Percentiles rank a stretch among this genome's conserved stretches.
phyloP scores from a whole-genome alignment of 37 sponge, comb jelly and placozoan genomes.

The Hormiphora californensis region DNA sequence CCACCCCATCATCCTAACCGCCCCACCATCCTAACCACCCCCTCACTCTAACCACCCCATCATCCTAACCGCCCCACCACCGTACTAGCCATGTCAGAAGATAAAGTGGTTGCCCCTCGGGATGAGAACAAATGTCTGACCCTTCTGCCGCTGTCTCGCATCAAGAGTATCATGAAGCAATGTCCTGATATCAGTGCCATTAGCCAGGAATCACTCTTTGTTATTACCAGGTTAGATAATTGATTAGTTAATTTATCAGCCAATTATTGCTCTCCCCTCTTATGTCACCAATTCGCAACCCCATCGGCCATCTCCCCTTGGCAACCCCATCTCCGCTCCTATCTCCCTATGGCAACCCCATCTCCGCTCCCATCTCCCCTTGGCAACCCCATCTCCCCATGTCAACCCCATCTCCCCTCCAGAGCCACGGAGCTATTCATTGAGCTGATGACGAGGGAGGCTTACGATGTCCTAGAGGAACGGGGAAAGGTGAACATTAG shows the following conservation, averaged over 20 bases:
- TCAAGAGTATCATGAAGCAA: slow-evolving; percentile 32
- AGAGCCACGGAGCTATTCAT: slow-evolving; percentile 3
- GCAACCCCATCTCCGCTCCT: too few relatives aligned
- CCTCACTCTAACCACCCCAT: background rate
- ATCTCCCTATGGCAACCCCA: too few relatives aligned
- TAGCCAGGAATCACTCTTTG: slow-evolving; percentile 20
- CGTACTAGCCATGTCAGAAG: background rate
- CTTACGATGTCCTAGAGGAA: slow-evolving; percentile 32
- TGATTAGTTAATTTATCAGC: too few relatives aligned
- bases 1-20: background rate
- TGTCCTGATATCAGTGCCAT: slow-evolving; percentile 32
- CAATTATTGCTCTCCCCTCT: too few relatives aligned
- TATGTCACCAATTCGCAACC: too few relatives aligned
- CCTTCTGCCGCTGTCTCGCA: background rate
- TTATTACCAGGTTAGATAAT: slow-evolving; percentile 32
- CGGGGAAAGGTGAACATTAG: background rate
- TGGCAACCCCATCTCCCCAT: too few relatives aligned
- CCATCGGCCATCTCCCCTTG: too few relatives aligned
- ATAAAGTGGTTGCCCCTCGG: background rate
- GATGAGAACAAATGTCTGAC: slow-evolving; percentile 27
- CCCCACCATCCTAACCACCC: background rate
- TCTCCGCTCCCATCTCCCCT: too few relatives aligned
- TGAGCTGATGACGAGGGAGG: slow-evolving; percentile 19
- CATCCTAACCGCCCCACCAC: background rate
- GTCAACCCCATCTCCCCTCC: too few relatives aligned